Base-by-base conservation (phyloP, 1,140 invertebrate species). In the Ectropis grisescens region DNA sequence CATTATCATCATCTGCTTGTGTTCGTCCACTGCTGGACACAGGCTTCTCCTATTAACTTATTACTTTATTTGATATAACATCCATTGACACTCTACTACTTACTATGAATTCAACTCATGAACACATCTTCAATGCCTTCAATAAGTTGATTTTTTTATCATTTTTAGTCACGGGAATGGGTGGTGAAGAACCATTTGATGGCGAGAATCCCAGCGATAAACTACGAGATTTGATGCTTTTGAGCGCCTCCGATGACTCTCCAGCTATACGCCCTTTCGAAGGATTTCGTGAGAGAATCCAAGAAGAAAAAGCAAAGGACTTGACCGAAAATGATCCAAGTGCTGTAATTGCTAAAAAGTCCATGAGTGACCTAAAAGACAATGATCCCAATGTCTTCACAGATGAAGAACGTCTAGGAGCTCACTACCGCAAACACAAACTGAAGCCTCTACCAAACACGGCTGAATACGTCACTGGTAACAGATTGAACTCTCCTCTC, bases 321-420 rank as follows among this genome's bases (percentile, higher is more conserved):
- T 19, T 8, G 16, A 19, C 8, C n/a, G 53, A 37, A 30, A 44
- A 42, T 11, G 30, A 14, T 25, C 11, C 22, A 4, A 2, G 56
- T 15, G 45, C 58, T n/a, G 68, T 67, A 7, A 78, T 71, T 36
- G 65, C 71, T 41, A 81, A 81, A 36, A 81, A 81, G 50, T 78
- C 76, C 9, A 32, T 78, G 12, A 16, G 53, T 15, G 42, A 56
- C 15, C 46, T 49, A 28, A 33, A 15, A 12, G 29, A 57, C 25
- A 51, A 51, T 31, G 50, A 44, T 38, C 48, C 57, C 8, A 54
- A 58, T 15, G 49, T 48, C 31, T 60, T 46, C 14, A 13, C 50
- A 11, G 76, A 74, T 36, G 76, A 78, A 45, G 72, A 78, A 26
- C 49, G 72, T 3, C 38, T 76, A 13, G 65, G 67, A 4, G 76